These are phyloP conservation scores for Myotis myotis DNA, from an alignment of 2,797 vertebrate species.

Conservation along the genomic window DNA sequence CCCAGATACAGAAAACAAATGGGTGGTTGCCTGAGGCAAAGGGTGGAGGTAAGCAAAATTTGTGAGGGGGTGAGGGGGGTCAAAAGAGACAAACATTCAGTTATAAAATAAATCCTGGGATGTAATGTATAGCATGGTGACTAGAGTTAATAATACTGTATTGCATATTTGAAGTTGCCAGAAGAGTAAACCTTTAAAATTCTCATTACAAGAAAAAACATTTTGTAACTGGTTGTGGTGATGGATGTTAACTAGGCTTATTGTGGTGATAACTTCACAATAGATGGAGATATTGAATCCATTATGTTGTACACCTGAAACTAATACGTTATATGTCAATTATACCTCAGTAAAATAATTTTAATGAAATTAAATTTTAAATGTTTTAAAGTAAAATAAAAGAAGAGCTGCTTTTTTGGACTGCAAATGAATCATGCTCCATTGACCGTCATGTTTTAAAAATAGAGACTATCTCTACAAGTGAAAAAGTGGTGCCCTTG, in stretches of 20 bases:
- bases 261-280: neutral
- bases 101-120: neutral
- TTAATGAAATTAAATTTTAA: neutral
- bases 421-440: neutral
- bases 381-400: neutral
- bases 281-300: neutral
- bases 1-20: neutral
- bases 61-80: neutral
- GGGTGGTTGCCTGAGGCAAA: neutral
- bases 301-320: neutral
- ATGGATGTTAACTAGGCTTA: neutral
- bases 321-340: neutral
- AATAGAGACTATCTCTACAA: neutral
- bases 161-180: neutral
- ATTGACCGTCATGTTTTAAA: neutral
- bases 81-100: neutral
- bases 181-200: neutral
- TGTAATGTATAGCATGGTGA: neutral
- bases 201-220: neutral
- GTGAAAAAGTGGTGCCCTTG: neutral
- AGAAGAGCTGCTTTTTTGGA: constrained; percentile 4
- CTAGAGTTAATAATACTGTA: neutral
- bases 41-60: neutral
- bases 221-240: neutral
- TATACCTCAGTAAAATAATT: neutral